Evolutionary conservation across 35 echinoderm and acorn worm species (phyloP), one percentile per base, ranked within the genome.

Genomic region (Ophiothrix spiculata): DNA sequence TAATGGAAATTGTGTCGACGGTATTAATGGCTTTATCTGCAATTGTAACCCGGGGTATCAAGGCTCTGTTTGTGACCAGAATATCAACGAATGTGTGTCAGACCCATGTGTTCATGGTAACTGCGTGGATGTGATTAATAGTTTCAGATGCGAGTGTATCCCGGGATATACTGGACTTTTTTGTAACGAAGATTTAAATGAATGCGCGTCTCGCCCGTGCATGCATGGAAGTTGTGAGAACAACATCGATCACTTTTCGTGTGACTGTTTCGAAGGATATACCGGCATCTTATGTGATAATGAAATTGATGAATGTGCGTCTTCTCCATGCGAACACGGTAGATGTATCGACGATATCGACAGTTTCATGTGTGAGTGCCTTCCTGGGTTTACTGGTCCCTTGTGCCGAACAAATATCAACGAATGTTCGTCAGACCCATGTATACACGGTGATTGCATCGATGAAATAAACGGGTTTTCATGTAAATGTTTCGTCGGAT

Each of bases 71-170:
- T 97, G 94, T 84, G 90, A 97, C 29, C 39, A 86, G 19, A 77
- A 97, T 54, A 89, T 93, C 19, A 64, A 97, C 85, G 89, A 97
- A 40, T 97, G 94, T 29, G 38, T 25, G 4, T 64, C 41, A 25
- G 74, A 54, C 37, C 94, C 91, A 8, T 94, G 92, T 77, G 15
- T 77, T 31, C 77, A 90, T 86, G 76, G 80, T 39, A 85, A 77
- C 4, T 94, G 92, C 78, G 31, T 82, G 1, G 88, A 94, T 86
- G 42, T 34, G 13, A 12, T 94, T 3, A 46, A 90, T 33, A 38
- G 34, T 21, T 90, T 56, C 39, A 23, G n/a, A 12, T 94, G 92
- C 37, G 17, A 33, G 39, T 94, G 92, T 81, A 23, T 33, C 17
- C 38, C 39, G 17, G 92, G 83, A 0, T 94, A 56, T 36, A n/a